Percentiles rank a stretch among this genome's conserved stretches.
These are phyloP conservation scores for Machaerirhynchus nigripectus DNA, from an alignment of 2,113 vertebrate species.

Conservation along the genomic window DNA sequence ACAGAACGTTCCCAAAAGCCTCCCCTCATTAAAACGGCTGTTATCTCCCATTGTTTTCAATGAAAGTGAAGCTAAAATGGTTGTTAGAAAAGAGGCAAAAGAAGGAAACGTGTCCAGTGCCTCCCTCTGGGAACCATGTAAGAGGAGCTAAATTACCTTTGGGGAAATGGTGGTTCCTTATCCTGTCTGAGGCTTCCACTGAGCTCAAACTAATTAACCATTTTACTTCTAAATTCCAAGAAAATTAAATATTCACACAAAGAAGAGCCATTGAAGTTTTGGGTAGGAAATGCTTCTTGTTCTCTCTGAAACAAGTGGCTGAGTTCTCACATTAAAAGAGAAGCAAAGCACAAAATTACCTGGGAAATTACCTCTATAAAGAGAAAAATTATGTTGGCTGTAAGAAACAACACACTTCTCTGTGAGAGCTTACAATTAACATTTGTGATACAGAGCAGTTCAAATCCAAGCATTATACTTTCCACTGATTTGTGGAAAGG, in stretches of 20 bases:
- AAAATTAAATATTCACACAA: constrained; percentile 18
- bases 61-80: background rate
- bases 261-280: background rate
- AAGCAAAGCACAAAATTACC: background rate
- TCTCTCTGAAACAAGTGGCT: background rate
- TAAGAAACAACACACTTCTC: background rate
- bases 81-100: background rate
- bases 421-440: background rate
- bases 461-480: background rate
- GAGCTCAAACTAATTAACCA: constrained; percentile 42
- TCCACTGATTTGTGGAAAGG: background rate
- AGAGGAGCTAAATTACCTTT: constrained; percentile 5
- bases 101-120: background rate
- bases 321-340: background rate
- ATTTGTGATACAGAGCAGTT: background rate
- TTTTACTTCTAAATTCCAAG: constrained; percentile 12
- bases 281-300: background rate
- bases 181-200: background rate
- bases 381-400: background rate
- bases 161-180: background rate
- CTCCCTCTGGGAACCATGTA: constrained; percentile 5
- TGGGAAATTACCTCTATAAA: background rate
- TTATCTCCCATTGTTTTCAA: background rate
- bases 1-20: background rate
- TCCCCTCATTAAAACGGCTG: background rate